phyloP scores from a whole-genome alignment of 2,113 vertebrate species.

The Halichoeres trimaculatus region DNA sequence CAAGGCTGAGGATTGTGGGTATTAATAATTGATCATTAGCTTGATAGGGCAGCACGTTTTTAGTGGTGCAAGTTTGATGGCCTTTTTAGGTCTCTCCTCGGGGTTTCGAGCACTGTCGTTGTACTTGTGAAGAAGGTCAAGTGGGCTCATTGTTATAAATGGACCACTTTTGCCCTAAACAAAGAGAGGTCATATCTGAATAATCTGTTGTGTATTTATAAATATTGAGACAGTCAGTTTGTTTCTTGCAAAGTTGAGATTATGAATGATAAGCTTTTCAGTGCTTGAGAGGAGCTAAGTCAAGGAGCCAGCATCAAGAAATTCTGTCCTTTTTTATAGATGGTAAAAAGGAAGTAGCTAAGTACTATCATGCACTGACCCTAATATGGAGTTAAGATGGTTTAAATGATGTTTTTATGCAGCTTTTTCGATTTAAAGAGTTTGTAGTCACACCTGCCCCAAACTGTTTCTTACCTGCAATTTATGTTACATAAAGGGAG shows the following conservation, averaged over 20 bases:
- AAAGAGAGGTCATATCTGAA: slow-evolving; percentile 25
- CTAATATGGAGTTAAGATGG: background rate
- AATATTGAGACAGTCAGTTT: too few species aligned
- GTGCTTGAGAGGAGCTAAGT: too few species aligned
- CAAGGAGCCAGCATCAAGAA: too few species aligned
- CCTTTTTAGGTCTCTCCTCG: slow-evolving; percentile 65
- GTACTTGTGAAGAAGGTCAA: slow-evolving; percentile 73
- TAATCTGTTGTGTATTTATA: background rate
- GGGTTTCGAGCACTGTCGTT: slow-evolving; percentile 39
- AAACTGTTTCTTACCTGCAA: too few species aligned
- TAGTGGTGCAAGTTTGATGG: slow-evolving; percentile 71
- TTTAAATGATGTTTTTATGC: background rate
- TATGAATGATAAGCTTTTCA: too few species aligned
- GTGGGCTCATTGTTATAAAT: slow-evolving; percentile 26
- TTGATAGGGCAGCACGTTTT: slow-evolving; percentile 79
- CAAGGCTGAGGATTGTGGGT: slow-evolving; percentile 82
- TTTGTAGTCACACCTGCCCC: too few species aligned
- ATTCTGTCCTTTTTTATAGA: too few species aligned
- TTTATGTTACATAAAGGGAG: too few species aligned
- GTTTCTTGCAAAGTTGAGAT: too few species aligned
- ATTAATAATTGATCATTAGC: slow-evolving; percentile 86
- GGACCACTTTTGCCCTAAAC: slow-evolving; percentile 23
- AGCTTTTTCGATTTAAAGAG: background rate
- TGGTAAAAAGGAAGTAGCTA: background rate
- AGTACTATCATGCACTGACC: background rate